Base-by-base conservation (phyloP, 2,797 vertebrate genomes). In the Dryobates pubescens region DNA sequence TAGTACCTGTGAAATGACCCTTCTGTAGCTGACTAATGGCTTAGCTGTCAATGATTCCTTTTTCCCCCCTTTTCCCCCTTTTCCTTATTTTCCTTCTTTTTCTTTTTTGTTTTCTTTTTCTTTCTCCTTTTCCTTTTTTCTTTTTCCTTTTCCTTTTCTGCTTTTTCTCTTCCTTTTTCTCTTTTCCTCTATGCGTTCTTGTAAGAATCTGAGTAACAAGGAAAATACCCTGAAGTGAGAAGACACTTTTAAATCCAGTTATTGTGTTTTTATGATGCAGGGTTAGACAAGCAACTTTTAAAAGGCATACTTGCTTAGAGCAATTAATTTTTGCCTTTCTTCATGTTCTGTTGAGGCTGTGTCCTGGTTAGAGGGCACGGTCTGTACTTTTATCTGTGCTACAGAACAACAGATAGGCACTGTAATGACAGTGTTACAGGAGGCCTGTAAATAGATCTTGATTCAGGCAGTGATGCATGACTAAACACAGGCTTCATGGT, bases 401-500 rank as follows among this genome's bases (percentile, higher is more conserved):
- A 6, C 13, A 24, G 51, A 58, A 5, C 26, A 36, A 22, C 14
- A 3, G 15, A 9, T 27, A 36, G 56, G 17, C 1, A 0, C 57
- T 45, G 17, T 18, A 27, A 5, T 32, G n/a, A 11, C 36, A n/a
- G 26, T 20, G 36, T 71, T 70, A 4, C 8, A 6, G 69, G 58
- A 76, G 45, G 32, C 16, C 43, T 47, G 45, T 47, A 54, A 68
- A 15, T 53, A 56, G 47, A 20, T 78, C 73, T 57, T 22, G 34
- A 18, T 76, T 29, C 1, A 2, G 34, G 63, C 79, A 69, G 59
- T 16, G 63, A 63, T 63, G 67, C 67, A 58, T 83, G 82, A 14
- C 47, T 80, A 61, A 95, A 63, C 53, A 36, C 53, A 80, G 68
- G 71, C 54, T 76, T 8, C 43, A 53, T 1, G 5, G 58, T 70